phyloP scores from a whole-genome alignment of 2,113 vertebrate species.

The Malurus melanocephalus region DNA sequence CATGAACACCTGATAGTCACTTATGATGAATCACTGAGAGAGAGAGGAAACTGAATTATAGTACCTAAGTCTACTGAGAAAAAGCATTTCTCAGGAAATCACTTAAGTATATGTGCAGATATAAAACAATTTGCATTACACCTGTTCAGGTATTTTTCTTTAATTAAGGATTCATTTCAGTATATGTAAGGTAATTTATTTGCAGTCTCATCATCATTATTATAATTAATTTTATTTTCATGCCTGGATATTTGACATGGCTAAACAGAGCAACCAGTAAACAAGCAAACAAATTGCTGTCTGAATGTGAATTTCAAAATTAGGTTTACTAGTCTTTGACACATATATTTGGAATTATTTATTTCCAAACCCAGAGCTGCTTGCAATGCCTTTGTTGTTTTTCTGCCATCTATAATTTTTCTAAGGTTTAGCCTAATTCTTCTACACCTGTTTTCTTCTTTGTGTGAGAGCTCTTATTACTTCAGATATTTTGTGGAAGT shows the following conservation, averaged over 20 bases:
- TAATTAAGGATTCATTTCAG: neutral
- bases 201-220: neutral
- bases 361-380: neutral
- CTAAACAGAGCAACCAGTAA: neutral
- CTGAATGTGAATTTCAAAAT: neutral
- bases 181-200: neutral
- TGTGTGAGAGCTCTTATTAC: neutral
- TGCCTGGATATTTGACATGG: neutral
- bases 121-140: neutral
- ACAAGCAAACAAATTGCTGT: neutral
- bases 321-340: neutral
- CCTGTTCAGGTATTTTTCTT: neutral
- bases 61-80: neutral
- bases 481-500: conserved; percentile 2
- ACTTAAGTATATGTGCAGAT: neutral
- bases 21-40: neutral
- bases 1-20: neutral
- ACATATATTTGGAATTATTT: neutral
- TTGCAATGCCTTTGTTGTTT: neutral
- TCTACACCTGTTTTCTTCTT: neutral
- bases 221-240: neutral
- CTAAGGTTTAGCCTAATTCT: neutral
- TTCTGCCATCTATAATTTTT: neutral
- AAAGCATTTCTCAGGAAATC: neutral
- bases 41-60: neutral